Conservation (phyloP, 2,113 vertebrate species). For the Misgurnus anguillicaudatus region DNA sequence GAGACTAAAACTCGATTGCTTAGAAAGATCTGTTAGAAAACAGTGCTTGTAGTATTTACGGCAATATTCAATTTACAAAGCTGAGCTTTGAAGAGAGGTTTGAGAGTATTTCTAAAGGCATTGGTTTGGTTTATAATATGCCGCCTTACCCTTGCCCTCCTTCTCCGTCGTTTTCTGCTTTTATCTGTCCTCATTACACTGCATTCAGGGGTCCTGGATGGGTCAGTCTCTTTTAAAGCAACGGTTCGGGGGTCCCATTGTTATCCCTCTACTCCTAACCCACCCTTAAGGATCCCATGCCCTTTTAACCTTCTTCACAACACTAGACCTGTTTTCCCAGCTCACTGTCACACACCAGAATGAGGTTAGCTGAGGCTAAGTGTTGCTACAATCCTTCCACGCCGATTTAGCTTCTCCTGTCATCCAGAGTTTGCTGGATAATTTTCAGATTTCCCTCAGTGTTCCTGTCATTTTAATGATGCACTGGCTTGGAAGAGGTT, state of each 20-base stretch:
- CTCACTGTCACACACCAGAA: neutral
- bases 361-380: neutral
- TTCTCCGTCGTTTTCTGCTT: neutral
- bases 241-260: slow-evolving; percentile 2
- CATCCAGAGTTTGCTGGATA: neutral
- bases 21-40: slow-evolving; percentile 5
- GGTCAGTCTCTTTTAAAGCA: slow-evolving; percentile 25
- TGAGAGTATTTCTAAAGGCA: neutral
- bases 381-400: neutral
- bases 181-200: neutral
- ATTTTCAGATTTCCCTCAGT: no score
- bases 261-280: slow-evolving; percentile 1
- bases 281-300: slow-evolving; percentile 29
- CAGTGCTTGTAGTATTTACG: slow-evolving; percentile 25
- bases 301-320: slow-evolving; percentile 26
- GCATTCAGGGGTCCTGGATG: slow-evolving; percentile 26
- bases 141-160: neutral
- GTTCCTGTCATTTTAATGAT: no score
- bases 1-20: slow-evolving; percentile 35
- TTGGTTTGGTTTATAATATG: slow-evolving; percentile 4
- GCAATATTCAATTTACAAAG: neutral
- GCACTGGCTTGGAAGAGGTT: no score
- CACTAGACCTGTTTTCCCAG: slow-evolving; percentile 42
- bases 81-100: neutral
- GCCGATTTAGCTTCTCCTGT: neutral